Conservation (phyloP, 2,797 vertebrate genomes). For the Sebastiscus tertius region DNA sequence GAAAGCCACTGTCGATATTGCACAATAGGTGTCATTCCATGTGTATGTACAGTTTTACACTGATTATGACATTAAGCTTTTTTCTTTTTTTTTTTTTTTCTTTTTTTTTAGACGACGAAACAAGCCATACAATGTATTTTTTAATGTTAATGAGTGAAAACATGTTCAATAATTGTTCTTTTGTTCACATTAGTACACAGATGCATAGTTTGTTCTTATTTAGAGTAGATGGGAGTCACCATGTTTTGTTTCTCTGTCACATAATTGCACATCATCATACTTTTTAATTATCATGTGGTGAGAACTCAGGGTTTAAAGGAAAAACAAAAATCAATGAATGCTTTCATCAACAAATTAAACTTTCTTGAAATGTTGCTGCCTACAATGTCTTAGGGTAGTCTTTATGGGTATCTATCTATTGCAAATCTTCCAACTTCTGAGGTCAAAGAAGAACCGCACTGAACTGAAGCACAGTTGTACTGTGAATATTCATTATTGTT, state of each 20-base stretch:
- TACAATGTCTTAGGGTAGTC: slow-evolving; percentile 35
- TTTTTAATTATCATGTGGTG: slow-evolving; percentile 44
- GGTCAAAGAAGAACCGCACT: slow-evolving; percentile 25
- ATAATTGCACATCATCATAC: slow-evolving; percentile 57
- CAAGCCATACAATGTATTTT: slow-evolving; percentile 71
- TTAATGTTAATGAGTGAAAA: slow-evolving; percentile 4
- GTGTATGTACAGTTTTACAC: slow-evolving; percentile 53
- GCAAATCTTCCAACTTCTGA: slow-evolving; percentile 12
- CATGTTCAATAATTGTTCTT: neutral
- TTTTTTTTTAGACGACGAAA: slow-evolving; percentile 39
- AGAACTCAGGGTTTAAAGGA: slow-evolving; percentile 80
- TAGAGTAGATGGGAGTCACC: neutral
- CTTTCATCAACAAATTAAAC: slow-evolving; percentile 55
- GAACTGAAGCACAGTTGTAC: slow-evolving; percentile 28
- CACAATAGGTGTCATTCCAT: slow-evolving; percentile 70
- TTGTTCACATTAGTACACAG: neutral
- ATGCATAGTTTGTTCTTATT: slow-evolving; percentile 2
- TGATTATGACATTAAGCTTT: slow-evolving; percentile 23
- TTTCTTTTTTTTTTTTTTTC: slow-evolving; percentile 8
- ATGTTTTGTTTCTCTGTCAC: slow-evolving; percentile 34
- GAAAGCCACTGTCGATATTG: slow-evolving; percentile 52
- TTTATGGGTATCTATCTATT: slow-evolving; percentile 41
- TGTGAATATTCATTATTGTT: slow-evolving; percentile 37
- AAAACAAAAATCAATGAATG: slow-evolving; percentile 42
- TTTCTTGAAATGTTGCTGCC: slow-evolving; percentile 47